Conservation (phyloP, 1,140 invertebrate genomes). For the Brachionus rotundiformis region DNA sequence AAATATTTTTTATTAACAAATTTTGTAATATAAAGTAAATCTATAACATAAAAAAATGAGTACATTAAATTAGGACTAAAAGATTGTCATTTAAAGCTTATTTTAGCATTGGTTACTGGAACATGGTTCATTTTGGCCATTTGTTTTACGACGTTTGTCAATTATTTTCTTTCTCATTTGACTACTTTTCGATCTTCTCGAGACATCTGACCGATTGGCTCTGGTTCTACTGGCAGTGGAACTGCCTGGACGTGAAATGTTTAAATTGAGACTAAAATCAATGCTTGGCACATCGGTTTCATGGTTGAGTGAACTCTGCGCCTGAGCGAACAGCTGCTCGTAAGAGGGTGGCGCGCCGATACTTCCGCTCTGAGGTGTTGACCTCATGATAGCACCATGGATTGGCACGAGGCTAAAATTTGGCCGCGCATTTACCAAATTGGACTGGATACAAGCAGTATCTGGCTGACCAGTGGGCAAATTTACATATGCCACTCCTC, state of each 20-base stretch:
- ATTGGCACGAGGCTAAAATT: not conserved
- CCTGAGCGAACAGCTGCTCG: not conserved
- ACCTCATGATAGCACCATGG: not conserved
- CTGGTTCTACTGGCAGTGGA: not conserved
- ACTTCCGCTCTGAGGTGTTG: not conserved
- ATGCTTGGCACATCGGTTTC: not conserved
- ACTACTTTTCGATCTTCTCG: not conserved
- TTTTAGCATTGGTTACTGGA: not conserved
- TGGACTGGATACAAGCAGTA: not conserved
- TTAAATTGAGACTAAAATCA: not conserved
- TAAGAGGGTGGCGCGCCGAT: not conserved
- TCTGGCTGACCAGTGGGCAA: not conserved
- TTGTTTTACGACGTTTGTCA: conserved; percentile 7
- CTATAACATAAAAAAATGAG: not conserved
- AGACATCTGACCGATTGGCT: not conserved
- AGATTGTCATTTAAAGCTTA: not conserved
- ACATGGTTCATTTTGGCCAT: not conserved
- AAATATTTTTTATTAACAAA: not conserved
- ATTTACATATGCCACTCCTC: not conserved
- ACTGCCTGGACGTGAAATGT: not conserved
- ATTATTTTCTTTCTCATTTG: not conserved
- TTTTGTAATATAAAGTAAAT: not conserved
- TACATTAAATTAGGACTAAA: not conserved
- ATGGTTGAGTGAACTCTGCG: not conserved
- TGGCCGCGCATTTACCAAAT: not conserved